phyloP scores from a whole-genome alignment of 2,113 vertebrate species.

The Tychaedon coryphoeus region DNA sequence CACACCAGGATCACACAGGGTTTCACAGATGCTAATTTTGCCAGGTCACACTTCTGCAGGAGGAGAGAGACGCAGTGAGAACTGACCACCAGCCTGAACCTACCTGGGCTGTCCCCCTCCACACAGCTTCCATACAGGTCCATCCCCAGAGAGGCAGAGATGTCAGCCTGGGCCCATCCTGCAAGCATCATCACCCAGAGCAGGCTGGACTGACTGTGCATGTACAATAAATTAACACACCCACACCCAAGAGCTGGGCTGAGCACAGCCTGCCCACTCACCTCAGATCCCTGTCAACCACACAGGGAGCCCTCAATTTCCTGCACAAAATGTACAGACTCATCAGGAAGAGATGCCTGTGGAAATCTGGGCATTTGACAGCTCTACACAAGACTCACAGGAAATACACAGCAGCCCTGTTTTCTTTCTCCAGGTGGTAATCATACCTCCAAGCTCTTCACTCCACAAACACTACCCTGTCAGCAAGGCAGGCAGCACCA shows the following conservation, averaged over 20 bases:
- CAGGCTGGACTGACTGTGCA: accelerated
- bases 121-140: background rate
- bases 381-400: background rate
- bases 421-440: background rate
- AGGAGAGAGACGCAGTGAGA: background rate
- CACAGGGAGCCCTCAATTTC: accelerated
- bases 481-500: background rate
- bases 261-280: background rate
- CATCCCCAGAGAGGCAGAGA: background rate
- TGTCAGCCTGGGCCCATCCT: background rate
- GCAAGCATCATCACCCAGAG: accelerated
- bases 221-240: accelerated
- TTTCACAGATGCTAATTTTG: background rate
- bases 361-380: background rate
- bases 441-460: background rate
- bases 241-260: background rate
- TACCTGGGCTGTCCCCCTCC: background rate
- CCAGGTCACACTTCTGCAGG: background rate
- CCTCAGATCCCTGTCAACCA: background rate
- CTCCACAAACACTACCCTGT: background rate
- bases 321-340: background rate
- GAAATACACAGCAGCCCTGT: background rate
- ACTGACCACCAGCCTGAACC: background rate
- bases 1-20: background rate
- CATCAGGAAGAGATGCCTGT: background rate